Percentiles rank a stretch among this genome's conserved stretches.
These are phyloP conservation scores for Slavum lentiscoides DNA, from an alignment of 2,888 invertebrate species.

Conservation along the genomic window DNA sequence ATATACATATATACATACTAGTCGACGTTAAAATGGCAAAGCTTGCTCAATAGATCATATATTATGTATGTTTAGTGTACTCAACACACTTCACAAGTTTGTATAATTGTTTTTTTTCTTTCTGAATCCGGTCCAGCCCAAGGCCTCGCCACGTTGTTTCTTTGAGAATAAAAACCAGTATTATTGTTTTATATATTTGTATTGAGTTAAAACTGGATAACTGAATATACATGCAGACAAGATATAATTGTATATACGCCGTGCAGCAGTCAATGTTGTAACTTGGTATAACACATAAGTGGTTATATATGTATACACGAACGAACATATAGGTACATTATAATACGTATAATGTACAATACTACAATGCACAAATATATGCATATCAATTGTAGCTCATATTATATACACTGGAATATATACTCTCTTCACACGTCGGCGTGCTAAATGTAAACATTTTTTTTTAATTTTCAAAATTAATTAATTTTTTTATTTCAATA, in stretches of 20 bases:
- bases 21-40: slow-evolving; percentile 8
- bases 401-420: neutral
- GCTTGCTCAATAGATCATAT: slow-evolving; percentile 31
- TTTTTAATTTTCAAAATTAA: too few relatives aligned
- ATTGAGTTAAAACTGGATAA: slow-evolving; percentile 20
- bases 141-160: slow-evolving; percentile 19
- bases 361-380: neutral
- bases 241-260: neutral
- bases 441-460: too few relatives aligned
- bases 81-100: slow-evolving; percentile 6
- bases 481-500: too few relatives aligned
- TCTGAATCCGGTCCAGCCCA: slow-evolving; percentile 36
- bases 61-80: neutral
- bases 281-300: too few relatives aligned
- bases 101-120: slow-evolving; percentile 26
- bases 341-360: too few relatives aligned
- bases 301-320: neutral
- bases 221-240: neutral
- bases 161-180: slow-evolving; percentile 31
- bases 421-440: too few relatives aligned
- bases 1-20: neutral
- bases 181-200: slow-evolving; percentile 13
- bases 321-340: neutral
- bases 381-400: neutral
- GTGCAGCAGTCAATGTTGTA: slow-evolving; percentile 38